Base-by-base conservation (phyloP, 2,888 invertebrate species). In the Agrilus biguttatus region DNA sequence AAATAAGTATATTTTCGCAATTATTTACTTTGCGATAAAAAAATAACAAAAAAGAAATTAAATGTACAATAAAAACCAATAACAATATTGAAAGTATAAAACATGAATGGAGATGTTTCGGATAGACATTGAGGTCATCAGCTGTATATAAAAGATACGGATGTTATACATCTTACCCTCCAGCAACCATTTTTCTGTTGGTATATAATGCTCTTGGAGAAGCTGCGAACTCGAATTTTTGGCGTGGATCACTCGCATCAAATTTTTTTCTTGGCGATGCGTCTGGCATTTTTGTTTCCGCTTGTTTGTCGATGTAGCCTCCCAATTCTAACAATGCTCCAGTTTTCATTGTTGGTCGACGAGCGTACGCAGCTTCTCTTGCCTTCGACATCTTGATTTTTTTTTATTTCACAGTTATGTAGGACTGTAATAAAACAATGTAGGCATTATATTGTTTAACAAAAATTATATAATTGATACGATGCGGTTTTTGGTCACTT, bases 181-280 rank as follows among this genome's bases (percentile, higher is more conserved):
- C 61, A 10, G 53, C 45, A 21, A 60, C 53, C 54, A 77, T 69
- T 54, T 75, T 75, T 47, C 66, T 64, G 57, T 75, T 76, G 57
- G 70, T 70, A 63, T 74, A 75, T 36, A 78, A 66, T 8, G 74
- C 76, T 40, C 73, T 61, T 6, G 77, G 77, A n/a, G 73, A 72
- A 62, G 73, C 77, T 58, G 73, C 70, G 65, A 73, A 77, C 44
- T 73, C 74, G 54, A 40, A 48, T 13, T 42, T 17, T 36, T 17
- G 14, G 12, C 10, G 12, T n/a, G 36, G 36, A 36, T 17, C 17
- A 3, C 5, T 36, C 14, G 17, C 8, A 36, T 36, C 17, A 36
- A 36, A 36, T 36, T 36, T 36, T 17, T 33, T 13, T 36, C 28
- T 13, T 44, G 37, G 1, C 32, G 14, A 8, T 6, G 33, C 5